These are phyloP conservation scores for Decapterus maruadsi DNA, from an alignment of 2,797 vertebrate species.

Conservation along the genomic window DNA sequence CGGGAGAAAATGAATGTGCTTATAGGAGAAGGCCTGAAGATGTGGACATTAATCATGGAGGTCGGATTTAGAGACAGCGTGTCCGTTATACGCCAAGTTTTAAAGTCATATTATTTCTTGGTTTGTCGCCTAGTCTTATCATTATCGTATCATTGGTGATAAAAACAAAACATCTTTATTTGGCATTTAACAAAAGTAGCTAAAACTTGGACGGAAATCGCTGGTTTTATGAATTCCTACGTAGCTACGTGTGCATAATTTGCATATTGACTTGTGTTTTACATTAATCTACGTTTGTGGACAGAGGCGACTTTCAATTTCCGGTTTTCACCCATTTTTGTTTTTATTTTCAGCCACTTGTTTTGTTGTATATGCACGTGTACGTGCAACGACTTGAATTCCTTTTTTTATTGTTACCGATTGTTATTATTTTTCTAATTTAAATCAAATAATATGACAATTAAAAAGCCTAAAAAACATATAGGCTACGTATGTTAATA, in stretches of 20 bases:
- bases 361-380: neutral
- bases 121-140: too few relatives aligned
- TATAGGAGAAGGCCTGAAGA: slow-evolving; percentile 53
- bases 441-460: neutral
- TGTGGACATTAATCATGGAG: slow-evolving; percentile 73
- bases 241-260: too few relatives aligned
- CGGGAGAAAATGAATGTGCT: slow-evolving; percentile 71
- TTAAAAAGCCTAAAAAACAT: neutral
- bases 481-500: too few relatives aligned
- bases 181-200: neutral
- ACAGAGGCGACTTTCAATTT: neutral
- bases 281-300: neutral
- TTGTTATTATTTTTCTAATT: neutral
- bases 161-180: neutral
- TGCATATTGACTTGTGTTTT: neutral
- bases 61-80: slow-evolving; percentile 63
- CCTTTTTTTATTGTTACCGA: neutral
- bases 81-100: neutral
- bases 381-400: neutral
- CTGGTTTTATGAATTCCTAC: too few relatives aligned
- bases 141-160: too few relatives aligned
- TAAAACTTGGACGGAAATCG: too few relatives aligned
- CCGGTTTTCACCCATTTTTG: neutral
- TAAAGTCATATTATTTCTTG: neutral
- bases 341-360: neutral